These are phyloP conservation scores for Montipora foliosa DNA, from an alignment of 64 coral and sea anemone genomes.

Conservation along the genomic window DNA sequence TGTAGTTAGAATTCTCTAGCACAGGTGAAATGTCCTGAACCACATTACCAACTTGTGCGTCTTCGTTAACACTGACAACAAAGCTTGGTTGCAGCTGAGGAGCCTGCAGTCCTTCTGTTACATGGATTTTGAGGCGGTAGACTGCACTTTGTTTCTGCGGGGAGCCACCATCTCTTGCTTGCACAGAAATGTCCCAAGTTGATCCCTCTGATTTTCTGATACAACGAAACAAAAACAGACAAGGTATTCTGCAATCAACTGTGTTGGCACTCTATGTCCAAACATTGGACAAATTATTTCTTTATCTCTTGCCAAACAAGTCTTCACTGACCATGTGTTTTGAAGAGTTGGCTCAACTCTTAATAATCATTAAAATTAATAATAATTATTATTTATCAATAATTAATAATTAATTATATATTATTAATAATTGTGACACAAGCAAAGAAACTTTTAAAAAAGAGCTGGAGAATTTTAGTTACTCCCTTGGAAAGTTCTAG, in stretches of 20 bases:
- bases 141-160: background rate
- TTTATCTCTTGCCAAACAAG: too few relatives aligned
- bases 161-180: conserved; percentile 24
- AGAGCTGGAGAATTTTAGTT: too few relatives aligned
- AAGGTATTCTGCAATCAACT: background rate
- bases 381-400: too few relatives aligned
- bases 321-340: too few relatives aligned
- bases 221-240: background rate
- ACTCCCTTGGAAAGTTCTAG: too few relatives aligned
- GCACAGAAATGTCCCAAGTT: background rate
- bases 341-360: too few relatives aligned
- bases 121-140: conserved; percentile 20
- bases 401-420: too few relatives aligned
- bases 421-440: too few relatives aligned
- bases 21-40: conserved; percentile 49
- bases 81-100: conserved; percentile 5
- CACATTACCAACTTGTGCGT: background rate
- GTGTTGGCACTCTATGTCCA: too few relatives aligned
- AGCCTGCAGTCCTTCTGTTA: conserved; percentile 27
- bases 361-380: too few relatives aligned
- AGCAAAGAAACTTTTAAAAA: too few relatives aligned
- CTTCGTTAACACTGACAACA: conserved; percentile 9
- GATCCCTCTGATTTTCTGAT: background rate
- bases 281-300: too few relatives aligned
- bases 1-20: conserved; percentile 29